These are phyloP conservation scores for Dasyprocta punctata DNA, from an alignment of 2,113 vertebrate species.

Conservation along the genomic window DNA sequence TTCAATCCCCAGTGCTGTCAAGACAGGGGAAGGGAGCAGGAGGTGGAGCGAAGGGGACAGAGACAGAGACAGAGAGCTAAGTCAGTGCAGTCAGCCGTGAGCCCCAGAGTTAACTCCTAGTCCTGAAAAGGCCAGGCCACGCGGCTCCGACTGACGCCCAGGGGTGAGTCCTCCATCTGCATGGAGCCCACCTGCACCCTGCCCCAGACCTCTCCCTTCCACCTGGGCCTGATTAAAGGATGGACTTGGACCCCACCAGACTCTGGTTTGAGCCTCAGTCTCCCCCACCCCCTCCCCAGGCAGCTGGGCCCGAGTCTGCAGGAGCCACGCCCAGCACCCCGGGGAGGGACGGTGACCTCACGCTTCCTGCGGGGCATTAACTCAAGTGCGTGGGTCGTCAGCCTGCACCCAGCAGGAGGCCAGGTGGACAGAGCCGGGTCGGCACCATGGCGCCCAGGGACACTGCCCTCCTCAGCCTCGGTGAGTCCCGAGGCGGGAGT, in stretches of 20 bases:
- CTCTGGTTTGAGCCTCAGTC: neutral
- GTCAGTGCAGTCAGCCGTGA: neutral
- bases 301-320: neutral
- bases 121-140: neutral
- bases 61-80: neutral
- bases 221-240: neutral
- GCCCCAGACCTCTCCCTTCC: neutral
- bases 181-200: neutral
- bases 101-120: neutral
- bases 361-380: neutral
- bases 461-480: neutral
- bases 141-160: neutral
- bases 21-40: neutral
- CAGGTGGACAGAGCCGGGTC: neutral
- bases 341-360: neutral
- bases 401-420: neutral
- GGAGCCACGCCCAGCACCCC: neutral
- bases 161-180: neutral
- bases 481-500: neutral
- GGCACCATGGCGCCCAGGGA: neutral
- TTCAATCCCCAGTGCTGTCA: neutral
- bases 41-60: neutral
- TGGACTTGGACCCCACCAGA: neutral
- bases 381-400: neutral
- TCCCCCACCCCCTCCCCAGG: neutral